These are phyloP conservation scores for Deroplatys truncata DNA, from an alignment of 2,888 invertebrate species.

Conservation along the genomic window DNA sequence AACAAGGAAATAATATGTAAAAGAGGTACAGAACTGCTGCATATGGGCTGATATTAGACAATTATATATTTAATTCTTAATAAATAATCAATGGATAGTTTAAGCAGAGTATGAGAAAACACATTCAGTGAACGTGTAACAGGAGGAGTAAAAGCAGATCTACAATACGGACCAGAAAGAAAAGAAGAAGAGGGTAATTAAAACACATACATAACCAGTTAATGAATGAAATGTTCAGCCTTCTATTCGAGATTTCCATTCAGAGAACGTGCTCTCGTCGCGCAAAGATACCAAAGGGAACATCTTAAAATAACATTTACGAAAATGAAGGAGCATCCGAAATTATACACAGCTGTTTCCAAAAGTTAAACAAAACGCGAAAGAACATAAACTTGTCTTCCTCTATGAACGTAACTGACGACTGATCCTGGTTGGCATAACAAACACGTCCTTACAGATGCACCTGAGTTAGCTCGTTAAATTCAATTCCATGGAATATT, in stretches of 20 bases:
- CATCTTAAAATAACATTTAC: background rate
- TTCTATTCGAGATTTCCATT: background rate
- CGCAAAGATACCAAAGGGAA: background rate
- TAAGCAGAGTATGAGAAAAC: no score
- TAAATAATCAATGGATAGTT: no score
- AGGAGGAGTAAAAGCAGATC: background rate
- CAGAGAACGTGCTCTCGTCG: background rate
- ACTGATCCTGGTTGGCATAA: background rate
- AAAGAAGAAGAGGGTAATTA: background rate
- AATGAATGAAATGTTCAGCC: background rate
- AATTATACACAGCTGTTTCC: slow-evolving; percentile 5
- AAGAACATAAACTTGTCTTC: background rate
- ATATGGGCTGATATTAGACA: no score
- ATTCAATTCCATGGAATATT: background rate
- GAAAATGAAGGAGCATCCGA: background rate
- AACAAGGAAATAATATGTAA: no score
- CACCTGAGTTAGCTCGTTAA: background rate
- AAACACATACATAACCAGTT: background rate
- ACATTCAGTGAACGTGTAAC: no score
- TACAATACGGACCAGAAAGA: background rate
- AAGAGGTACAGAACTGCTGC: no score
- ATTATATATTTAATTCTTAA: no score
- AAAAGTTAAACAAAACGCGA: background rate
- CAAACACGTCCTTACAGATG: background rate
- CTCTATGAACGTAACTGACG: slow-evolving; percentile 12